Percentiles rank a stretch among this genome's conserved stretches.
Conservation (phyloP, 2,888 invertebrate species). For the Caenorhabditis sinica region DNA sequence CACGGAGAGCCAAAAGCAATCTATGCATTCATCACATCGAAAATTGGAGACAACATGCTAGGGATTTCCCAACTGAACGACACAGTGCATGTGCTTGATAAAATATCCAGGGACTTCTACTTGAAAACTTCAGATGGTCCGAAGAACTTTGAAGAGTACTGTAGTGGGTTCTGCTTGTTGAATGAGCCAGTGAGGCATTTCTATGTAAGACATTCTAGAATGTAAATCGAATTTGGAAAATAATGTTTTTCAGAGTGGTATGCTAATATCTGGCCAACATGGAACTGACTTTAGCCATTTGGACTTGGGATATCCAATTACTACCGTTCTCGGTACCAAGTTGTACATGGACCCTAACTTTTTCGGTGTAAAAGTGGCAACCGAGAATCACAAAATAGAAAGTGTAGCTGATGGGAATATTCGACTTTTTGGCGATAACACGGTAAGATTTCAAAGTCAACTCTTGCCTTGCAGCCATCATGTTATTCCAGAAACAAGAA, state of each 20-base stretch:
- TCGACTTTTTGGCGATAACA: constrained; percentile 48
- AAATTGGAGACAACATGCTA: constrained; percentile 78
- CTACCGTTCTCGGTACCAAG: constrained; percentile 81
- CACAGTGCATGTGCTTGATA: constrained; percentile 80
- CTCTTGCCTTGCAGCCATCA: background rate
- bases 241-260: constrained; percentile 77
- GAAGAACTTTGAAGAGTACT: constrained; percentile 78
- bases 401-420: constrained; percentile 60
- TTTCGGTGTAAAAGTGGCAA: constrained; percentile 81
- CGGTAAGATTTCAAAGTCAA: constrained; percentile 3
- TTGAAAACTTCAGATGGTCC: constrained; percentile 66
- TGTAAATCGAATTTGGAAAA: background rate
- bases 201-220: constrained; percentile 69
- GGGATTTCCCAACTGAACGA: constrained; percentile 78
- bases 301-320: constrained; percentile 81
- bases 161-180: constrained; percentile 81
- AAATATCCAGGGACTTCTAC: constrained; percentile 76
- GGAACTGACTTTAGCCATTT: constrained; percentile 73
- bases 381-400: constrained; percentile 45
- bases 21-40: constrained; percentile 80
- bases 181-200: constrained; percentile 83
- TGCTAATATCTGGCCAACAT: constrained; percentile 77
- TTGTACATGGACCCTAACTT: constrained; percentile 83
- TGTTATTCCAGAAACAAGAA: constrained; percentile 74
- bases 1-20: constrained; percentile 80